Conservation (phyloP, 2,113 vertebrate species). For the Eleginops maclovinus region DNA sequence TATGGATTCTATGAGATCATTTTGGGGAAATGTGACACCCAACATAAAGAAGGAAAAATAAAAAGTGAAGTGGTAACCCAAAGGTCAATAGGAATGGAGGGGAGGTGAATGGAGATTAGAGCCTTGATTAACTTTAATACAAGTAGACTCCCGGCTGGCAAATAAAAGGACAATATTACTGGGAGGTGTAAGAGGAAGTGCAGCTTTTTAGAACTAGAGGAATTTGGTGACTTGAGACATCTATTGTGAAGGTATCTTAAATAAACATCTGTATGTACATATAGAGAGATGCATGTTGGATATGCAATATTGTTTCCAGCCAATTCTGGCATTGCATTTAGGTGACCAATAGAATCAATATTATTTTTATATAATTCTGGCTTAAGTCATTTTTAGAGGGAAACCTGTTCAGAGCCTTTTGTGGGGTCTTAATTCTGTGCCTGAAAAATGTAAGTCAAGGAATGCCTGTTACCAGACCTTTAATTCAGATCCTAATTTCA, state of each 20-base stretch:
- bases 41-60: constrained; percentile 16
- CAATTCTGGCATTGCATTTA: too few species aligned
- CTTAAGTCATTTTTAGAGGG: background rate
- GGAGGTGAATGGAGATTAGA: background rate
- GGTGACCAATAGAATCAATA: too few species aligned
- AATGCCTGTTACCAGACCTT: background rate
- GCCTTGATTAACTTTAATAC: background rate
- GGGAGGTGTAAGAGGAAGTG: too few species aligned
- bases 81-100: background rate
- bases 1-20: constrained; percentile 59
- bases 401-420: too few species aligned
- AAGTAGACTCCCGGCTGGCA: background rate
- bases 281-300: too few species aligned
- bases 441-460: background rate
- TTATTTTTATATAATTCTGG: background rate
- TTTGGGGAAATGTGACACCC: constrained; percentile 13
- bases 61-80: constrained; percentile 14
- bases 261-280: too few species aligned
- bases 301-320: too few species aligned
- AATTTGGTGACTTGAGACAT: too few species aligned
- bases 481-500: background rate
- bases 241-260: too few species aligned
- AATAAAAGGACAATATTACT: background rate
- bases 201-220: too few species aligned
- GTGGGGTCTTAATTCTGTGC: background rate